Base-by-base conservation (phyloP, 2,113 vertebrate species). In the Stigmatopora nigra region DNA sequence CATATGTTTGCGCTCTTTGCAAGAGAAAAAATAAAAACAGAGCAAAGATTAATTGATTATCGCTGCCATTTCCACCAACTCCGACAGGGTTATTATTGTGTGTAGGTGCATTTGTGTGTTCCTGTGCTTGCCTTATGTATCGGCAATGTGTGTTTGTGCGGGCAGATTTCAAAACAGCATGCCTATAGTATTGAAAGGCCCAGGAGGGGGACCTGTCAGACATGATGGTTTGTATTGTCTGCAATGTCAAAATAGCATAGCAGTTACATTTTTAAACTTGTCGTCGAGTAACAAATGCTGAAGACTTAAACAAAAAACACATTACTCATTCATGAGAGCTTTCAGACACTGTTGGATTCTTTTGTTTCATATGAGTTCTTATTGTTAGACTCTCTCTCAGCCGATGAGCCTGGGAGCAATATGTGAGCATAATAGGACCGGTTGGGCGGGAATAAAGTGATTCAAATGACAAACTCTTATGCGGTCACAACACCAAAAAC, bases 41-140 rank as follows among this genome's bases (percentile, higher is more conserved):
- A 71, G 80, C 83, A 84, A 88, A 92, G 89, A 90, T 90, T 86
- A 90, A 91, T 90, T 88, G 88, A 89, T 90, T 88, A 90, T 87
- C 84, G 84, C 88, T 83, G 70, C 82, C 87, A 88, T 81, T 87
- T 89, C 86, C 84, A 84, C 82, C 86, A 88, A 86, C 89, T 86
- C 89, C 85, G 87, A 82, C 82, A 78, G 85, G 82, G 86, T 80
- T 78, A 72, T 75, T 61, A 67, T 73, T 71, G 38, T 64, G 55
- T 31, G 12, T 62, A 60, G 38, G 38, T 7, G 38, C 67, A 68
- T 69, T 68, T 45, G 68, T 67, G 70, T 62, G 63, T 16, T 13
- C 12, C 38, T 61, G 65, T n/a, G 65, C 7, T 52, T 68, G 70
- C 71, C 63, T 72, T 41, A 58, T 65, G 70, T 66, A 69, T 64